phyloP scores from a whole-genome alignment of 2,797 vertebrate species.

The Sparus aurata region DNA sequence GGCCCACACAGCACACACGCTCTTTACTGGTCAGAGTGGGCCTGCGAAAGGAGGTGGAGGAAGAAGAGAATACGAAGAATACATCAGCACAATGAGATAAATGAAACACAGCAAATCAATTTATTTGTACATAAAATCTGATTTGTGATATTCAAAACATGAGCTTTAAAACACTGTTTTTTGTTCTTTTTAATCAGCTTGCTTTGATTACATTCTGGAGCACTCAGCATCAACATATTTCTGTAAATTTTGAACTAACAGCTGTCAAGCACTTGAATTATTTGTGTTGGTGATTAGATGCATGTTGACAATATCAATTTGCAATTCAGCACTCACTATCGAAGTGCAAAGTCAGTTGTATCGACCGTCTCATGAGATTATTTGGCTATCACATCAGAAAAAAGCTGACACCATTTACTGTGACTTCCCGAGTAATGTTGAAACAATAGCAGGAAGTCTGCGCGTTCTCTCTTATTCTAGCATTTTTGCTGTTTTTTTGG shows the following conservation, averaged over 20 bases:
- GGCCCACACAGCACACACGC: conserved; percentile 76
- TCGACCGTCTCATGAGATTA: conserved; percentile 50
- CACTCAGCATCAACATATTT: conserved; percentile 25
- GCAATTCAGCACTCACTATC: conserved; percentile 17
- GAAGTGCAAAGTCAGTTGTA: conserved; percentile 46
- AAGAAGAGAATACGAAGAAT: conserved; percentile 44
- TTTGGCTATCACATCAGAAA: conserved; percentile 57
- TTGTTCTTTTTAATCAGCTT: conserved; percentile 48
- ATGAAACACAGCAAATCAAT: conserved; percentile 49
- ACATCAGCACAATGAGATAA: conserved; percentile 54
- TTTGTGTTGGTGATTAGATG: conserved; percentile 37
- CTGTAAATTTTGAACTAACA: conserved; percentile 43
- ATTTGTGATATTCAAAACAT: conserved; percentile 54
- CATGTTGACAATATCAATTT: conserved; percentile 45
- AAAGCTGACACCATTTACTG: conserved; percentile 70
- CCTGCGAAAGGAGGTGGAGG: conserved; percentile 62
- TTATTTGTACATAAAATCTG: conserved; percentile 56
- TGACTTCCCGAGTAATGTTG: conserved; percentile 63
- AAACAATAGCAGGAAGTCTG: conserved; percentile 82
- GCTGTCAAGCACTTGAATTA: conserved; percentile 26
- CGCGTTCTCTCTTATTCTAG: conserved; percentile 69
- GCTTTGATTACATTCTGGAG: conserved; percentile 45
- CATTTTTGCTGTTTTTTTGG: conserved; percentile 71
- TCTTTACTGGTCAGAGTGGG: conserved; percentile 66
- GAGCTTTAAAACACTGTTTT: conserved; percentile 28